phyloP scores from a whole-genome alignment of 2,113 vertebrate genomes.

The Monarcha castaneiventris region DNA sequence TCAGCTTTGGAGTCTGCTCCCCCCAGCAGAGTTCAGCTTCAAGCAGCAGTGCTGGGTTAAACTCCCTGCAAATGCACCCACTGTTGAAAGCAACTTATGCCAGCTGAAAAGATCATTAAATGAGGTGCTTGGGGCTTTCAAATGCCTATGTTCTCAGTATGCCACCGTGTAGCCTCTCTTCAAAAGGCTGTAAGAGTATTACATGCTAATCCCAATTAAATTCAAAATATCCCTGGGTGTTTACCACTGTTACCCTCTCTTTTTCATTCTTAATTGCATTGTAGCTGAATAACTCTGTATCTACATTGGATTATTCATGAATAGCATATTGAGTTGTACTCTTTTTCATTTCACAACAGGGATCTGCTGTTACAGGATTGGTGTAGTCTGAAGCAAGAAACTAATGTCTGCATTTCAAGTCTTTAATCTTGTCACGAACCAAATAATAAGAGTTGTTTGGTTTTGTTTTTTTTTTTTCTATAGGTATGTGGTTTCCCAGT shows the following conservation, averaged over 20 bases:
- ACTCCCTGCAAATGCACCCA: conserved; percentile 45
- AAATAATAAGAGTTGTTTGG: background rate
- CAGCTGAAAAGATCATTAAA: conserved; percentile 63
- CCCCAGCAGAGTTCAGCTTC: background rate
- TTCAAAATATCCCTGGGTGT: conserved; percentile 45
- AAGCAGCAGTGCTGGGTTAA: conserved; percentile 42
- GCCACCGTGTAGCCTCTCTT: background rate
- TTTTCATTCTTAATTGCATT: conserved; percentile 38
- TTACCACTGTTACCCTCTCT: conserved; percentile 37
- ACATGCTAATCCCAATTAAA: conserved; percentile 51
- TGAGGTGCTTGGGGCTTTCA: conserved; percentile 49
- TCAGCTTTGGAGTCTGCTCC: background rate
- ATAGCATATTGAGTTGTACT: background rate
- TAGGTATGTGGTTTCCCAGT: background rate
- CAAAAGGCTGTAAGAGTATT: conserved; percentile 39
- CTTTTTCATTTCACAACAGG: background rate
- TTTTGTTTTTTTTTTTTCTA: too few species aligned
- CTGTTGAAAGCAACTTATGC: conserved; percentile 41
- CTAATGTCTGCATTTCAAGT: background rate
- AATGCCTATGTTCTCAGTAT: background rate
- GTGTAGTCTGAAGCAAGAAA: background rate
- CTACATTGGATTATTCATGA: conserved; percentile 9
- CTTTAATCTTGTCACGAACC: background rate
- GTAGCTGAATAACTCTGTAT: conserved; percentile 8
- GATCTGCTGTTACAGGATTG: background rate